Conservation (phyloP, 2,797 vertebrate species). For the Enteromius argenteus region DNA sequence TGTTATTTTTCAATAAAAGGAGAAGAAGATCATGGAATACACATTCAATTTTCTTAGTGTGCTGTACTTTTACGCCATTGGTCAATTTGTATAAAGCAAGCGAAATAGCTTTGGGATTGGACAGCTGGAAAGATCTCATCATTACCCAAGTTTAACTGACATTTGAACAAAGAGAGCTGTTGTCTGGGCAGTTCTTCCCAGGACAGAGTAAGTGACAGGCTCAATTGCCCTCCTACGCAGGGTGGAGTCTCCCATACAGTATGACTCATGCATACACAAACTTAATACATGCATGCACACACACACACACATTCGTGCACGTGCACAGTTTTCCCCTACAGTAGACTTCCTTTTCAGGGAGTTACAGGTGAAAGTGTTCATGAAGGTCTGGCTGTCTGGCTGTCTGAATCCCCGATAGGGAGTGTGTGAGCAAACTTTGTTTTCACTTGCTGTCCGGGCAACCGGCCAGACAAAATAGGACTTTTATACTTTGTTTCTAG, state of each 20-base stretch:
- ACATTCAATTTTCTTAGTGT: background rate
- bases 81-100: constrained; percentile 42
- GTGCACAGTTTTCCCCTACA: constrained; percentile 50
- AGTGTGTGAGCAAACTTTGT: constrained; percentile 66
- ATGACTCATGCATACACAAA: constrained; percentile 75
- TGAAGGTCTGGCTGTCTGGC: constrained; percentile 67
- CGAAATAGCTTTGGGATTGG: constrained; percentile 45
- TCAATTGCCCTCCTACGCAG: constrained; percentile 80
- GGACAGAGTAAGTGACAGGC: constrained; percentile 77
- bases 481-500: constrained; percentile 72
- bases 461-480: constrained; percentile 74
- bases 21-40: background rate
- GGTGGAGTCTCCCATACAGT: constrained; percentile 77
- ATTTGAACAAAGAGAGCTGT: constrained; percentile 83
- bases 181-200: constrained; percentile 77
- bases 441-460: constrained; percentile 72
- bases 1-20: background rate
- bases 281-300: constrained; percentile 40
- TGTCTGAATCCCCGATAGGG: constrained; percentile 61
- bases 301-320: background rate
- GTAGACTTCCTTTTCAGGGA: constrained; percentile 59
- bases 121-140: constrained; percentile 57
- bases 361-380: constrained; percentile 77
- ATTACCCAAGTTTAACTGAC: constrained; percentile 68
- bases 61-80: background rate